Base-by-base conservation (phyloP, 2,113 vertebrate species). In the Trachemys scripta region DNA sequence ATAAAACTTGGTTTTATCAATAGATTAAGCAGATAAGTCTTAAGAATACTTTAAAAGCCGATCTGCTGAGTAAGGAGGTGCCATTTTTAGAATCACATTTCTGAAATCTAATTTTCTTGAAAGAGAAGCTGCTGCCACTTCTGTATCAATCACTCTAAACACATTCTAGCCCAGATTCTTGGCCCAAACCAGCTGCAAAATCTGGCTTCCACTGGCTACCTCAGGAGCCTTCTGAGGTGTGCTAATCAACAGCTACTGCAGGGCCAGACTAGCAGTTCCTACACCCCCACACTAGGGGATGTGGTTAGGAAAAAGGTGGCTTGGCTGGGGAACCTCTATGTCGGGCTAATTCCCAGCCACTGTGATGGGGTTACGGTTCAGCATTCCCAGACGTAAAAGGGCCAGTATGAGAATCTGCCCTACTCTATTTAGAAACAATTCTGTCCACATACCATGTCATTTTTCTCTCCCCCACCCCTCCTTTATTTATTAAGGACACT, bases 301-400 rank as follows among this genome's bases (percentile, higher is more conserved):
- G 75, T 3, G 45, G 84, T 27, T 8, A 56, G 0, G 3, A 54
- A 69, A 69, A 69, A 69, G 65, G 35, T 38, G 17, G 16, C 65
- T 20, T 69, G 45, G 80, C 51, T 11, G 76, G 57, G 69, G 80
- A 51, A 42, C 29, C 12, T 76, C 22, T 6, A 17, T 0, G 0
- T 10, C 84, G 80, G 86, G 90, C 69, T 59, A 80, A 27, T 17
- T 25, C 47, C 45, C 65, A 82, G 57, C 45, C 69, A 17, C 78
- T 3, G 5, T 54, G 51, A 75, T 35, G 89, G 35, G 59, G 50
- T 38, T 42, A 56, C 16, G 45, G 45, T 14, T 50, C 25, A 50
- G 17, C 10, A 22, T 38, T 81, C 29, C n/a, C 80, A 0, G 0
- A 5, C 6, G 17, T 0, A 0, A 75, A 17, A 72, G 19, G 35